Evolutionary conservation across 92 coral and sea anemone species (phyloP).

Genomic region (Phenganax marumi): DNA sequence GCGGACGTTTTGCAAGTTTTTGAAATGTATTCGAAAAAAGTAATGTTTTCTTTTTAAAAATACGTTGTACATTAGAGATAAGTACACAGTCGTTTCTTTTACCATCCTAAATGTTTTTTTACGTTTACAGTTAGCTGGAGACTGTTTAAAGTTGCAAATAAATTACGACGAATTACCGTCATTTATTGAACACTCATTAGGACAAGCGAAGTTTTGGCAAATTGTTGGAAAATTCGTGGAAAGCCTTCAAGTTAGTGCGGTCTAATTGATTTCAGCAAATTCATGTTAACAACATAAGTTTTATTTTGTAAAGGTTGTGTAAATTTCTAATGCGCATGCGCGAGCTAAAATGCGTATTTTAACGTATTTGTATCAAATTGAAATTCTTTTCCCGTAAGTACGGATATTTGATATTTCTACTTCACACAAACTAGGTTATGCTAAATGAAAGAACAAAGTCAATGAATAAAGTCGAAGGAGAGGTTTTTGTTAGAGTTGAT

Average conservation of each 20-base stretch:
- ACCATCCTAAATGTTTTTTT: not conserved
- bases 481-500: conserved; percentile 42
- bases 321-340: conserved; percentile 13
- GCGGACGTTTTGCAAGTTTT: conserved; percentile 39
- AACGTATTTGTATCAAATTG: conserved; percentile 14
- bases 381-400: conserved; percentile 46
- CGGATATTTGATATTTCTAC: not conserved
- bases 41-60: not conserved
- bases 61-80: not conserved
- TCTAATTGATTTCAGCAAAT: not conserved
- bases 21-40: conserved; percentile 26
- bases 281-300: not conserved
- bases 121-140: conserved; percentile 26
- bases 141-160: conserved; percentile 8
- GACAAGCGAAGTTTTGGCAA: conserved; percentile 27
- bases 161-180: conserved; percentile 29
- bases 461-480: conserved; percentile 16
- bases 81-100: not conserved
- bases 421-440: not conserved
- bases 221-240: conserved; percentile 2
- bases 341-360: not conserved
- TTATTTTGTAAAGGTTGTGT: not conserved
- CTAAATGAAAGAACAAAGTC: conserved; percentile 20
- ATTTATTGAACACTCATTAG: not conserved
- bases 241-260: conserved; percentile 19